Conservation (phyloP, 2,113 vertebrate genomes). For the Chascanopsetta lugubris region DNA sequence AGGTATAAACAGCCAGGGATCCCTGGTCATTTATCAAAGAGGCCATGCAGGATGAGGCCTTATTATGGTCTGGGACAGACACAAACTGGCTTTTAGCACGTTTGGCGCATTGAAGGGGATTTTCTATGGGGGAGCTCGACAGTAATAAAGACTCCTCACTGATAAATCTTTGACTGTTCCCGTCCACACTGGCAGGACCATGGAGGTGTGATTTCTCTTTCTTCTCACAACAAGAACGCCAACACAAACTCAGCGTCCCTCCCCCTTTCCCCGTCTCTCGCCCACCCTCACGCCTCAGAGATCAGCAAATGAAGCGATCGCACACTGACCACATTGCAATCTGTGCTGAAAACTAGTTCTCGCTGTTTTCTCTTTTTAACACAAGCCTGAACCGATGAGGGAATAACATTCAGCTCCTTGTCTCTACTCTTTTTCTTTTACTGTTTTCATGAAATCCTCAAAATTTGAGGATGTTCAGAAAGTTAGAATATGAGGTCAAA, state of each 20-base stretch:
- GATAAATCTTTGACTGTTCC: not conserved
- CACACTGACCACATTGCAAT: not conserved
- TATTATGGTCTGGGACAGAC: not conserved
- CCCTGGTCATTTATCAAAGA: too few relatives aligned
- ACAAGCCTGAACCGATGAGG: not conserved
- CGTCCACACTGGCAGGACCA: not conserved
- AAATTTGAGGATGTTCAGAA: too few relatives aligned
- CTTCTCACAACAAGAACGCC: not conserved
- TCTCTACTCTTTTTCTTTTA: not conserved
- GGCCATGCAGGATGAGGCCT: not conserved
- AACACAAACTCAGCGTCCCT: not conserved
- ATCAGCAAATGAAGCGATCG: not conserved
- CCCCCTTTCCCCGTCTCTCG: not conserved
- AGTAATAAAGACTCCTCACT: not conserved
- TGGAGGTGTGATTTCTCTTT: not conserved
- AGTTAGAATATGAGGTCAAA: too few relatives aligned
- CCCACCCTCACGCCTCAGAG: not conserved
- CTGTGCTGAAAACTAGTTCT: not conserved
- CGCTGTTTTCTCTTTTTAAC: not conserved
- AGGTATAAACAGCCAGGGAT: not conserved
- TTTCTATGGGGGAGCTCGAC: too few relatives aligned
- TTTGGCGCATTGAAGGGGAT: too few relatives aligned
- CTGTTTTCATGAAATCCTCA: too few relatives aligned
- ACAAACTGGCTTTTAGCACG: not conserved
- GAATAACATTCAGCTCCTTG: not conserved